Percentiles rank a stretch among this genome's conserved stretches.
Evolutionary conservation across 2,888 invertebrate genomes (phyloP).

Genomic region (Fragum fragum): DNA sequence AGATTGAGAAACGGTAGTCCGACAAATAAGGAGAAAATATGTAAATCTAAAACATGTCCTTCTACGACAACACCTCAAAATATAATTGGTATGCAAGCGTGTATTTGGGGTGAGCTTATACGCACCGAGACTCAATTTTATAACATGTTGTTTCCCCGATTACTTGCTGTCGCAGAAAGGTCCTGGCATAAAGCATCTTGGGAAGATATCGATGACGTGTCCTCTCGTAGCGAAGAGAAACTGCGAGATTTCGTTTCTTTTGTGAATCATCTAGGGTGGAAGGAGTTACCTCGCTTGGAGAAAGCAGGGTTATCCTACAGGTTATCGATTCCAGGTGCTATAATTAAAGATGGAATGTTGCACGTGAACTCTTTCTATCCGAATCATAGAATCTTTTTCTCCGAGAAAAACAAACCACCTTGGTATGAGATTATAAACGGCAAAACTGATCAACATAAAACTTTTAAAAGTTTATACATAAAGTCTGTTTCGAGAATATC

Average conservation of each 20-base stretch:
- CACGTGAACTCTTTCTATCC: constrained; percentile 60
- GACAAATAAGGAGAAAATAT: constrained; percentile 68
- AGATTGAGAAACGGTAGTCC: constrained; percentile 70
- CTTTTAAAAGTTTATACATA: not conserved
- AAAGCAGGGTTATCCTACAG: constrained; percentile 71
- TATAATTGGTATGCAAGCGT: constrained; percentile 82
- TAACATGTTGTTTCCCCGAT: constrained; percentile 77
- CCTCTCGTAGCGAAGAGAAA: constrained; percentile 34
- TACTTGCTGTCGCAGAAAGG: constrained; percentile 82
- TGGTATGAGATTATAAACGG: not conserved
- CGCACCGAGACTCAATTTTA: constrained; percentile 70
- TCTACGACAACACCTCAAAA: constrained; percentile 76
- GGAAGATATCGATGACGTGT: constrained; percentile 68
- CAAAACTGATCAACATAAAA: not conserved
- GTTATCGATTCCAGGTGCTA: constrained; percentile 78
- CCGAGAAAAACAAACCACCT: constrained; percentile 19
- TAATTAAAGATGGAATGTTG: constrained; percentile 44
- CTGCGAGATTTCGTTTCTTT: constrained; percentile 76
- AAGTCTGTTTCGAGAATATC: constrained; percentile 8
- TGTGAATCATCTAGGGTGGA: constrained; percentile 72
- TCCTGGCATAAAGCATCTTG: constrained; percentile 83
- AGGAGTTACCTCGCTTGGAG: constrained; percentile 75
- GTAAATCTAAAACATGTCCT: constrained; percentile 70
- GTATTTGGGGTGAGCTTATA: constrained; percentile 81
- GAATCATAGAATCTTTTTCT: constrained; percentile 52